Evolutionary conservation across 2,888 invertebrate species (phyloP), one percentile per base, ranked within the genome.

Genomic region (Diarsia rubi): DNA sequence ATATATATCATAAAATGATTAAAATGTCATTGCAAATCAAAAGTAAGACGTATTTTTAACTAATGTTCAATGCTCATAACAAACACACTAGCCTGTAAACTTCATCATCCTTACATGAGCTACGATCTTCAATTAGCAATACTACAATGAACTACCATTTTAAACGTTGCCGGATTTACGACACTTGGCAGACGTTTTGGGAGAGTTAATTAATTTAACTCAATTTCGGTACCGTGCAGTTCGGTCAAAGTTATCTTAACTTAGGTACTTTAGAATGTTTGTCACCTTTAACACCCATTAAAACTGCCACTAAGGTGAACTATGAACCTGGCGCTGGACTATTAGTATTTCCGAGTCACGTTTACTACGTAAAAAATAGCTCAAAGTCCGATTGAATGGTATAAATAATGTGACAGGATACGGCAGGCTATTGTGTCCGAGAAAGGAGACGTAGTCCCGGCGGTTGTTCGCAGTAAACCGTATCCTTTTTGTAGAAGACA

Each of bases 401-500:
- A 62, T 70, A 69, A 77, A 82, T 69, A 78, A 82, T 78, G 57
- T 45, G 47, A 65, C 47, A 62, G 52, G 69, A 69, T 60, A 59
- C 6, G 31, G 44, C 49, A 60, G 31, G 57, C 54, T 63, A 82
- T 79, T 79, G 60, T 70, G 70, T 70, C 60, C 44, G n/a, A 82
- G 47, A 77, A 76, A 27, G 44, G 16, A 42, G 59, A 49, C 60
- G 44, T 69, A 44, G 42, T 54, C 59, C 75, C 69, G 47, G 66
- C 76, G 52, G 69, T 69, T 59, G 69, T 62, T 64, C 59, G 16
- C 27, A 65, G 60, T 81, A 54, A 64, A 67, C 54, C 60, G 16
- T 54, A 45, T 54, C 37, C 59, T 65, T 82, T 76, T 47, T 76
- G 49, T 64, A 60, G 31, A 82, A 82, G 77, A 64, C 64, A 76